Conservation (phyloP, 2,113 vertebrate genomes). For the Rhea americana region DNA sequence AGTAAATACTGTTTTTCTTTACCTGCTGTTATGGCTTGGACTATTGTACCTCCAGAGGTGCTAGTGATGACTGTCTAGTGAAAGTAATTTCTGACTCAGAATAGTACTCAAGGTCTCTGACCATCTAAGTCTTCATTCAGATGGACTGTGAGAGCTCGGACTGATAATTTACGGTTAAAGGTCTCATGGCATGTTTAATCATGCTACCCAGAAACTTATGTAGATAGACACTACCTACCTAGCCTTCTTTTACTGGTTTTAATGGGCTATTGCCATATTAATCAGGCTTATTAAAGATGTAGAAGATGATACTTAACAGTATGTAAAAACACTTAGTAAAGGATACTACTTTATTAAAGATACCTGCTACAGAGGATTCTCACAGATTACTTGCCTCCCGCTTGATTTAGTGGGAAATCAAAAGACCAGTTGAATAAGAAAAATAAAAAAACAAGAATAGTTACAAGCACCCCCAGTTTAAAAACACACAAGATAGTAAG, state of each 20-base stretch:
- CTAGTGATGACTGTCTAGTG: not conserved
- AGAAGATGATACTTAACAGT: not conserved
- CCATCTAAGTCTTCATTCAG: not conserved
- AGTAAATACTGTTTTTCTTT: constrained; percentile 50
- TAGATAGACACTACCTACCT: not conserved
- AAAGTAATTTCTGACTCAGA: not conserved
- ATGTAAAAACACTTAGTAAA: not conserved
- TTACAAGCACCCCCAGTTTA: not conserved
- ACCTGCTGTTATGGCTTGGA: not conserved
- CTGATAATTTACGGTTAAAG: not conserved
- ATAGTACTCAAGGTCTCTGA: not conserved
- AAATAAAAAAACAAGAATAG: not conserved
- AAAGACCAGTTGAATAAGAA: not conserved
- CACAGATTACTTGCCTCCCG: not conserved
- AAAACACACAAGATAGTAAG: not conserved
- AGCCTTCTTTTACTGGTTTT: not conserved
- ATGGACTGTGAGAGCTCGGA: not conserved
- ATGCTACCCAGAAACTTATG: not conserved
- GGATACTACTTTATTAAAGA: not conserved
- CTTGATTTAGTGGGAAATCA: not conserved
- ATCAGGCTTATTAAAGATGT: not conserved
- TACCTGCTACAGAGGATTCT: not conserved
- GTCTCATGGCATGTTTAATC: not conserved
- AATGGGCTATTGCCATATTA: not conserved
- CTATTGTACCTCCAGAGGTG: not conserved